Conservation (phyloP, 2,797 vertebrate genomes). For the Rhadinocentrus ornatus region DNA sequence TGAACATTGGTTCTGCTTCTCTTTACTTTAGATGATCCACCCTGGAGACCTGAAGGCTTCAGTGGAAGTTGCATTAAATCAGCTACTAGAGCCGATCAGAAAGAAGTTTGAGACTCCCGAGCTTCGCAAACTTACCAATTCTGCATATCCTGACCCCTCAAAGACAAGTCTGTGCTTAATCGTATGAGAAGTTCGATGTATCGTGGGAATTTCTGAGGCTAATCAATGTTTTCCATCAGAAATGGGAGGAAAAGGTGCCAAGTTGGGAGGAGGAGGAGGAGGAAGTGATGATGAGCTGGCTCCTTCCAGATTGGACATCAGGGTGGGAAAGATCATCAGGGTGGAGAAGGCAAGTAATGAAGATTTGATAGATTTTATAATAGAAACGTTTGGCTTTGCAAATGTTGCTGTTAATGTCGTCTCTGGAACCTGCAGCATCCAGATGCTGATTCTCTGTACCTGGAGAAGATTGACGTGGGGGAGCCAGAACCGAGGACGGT, state of each 20-base stretch:
- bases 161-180: constrained; percentile 88
- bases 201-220: background rate
- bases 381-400: background rate
- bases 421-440: constrained; percentile 85
- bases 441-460: constrained; percentile 91
- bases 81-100: constrained; percentile 93
- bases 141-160: constrained; percentile 87
- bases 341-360: constrained; percentile 89
- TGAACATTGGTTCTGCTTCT: constrained; percentile 2
- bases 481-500: constrained; percentile 92
- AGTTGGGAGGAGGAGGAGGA: constrained; percentile 76
- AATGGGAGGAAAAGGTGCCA: constrained; percentile 81
- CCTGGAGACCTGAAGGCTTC: constrained; percentile 97
- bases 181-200: rapidly evolving
- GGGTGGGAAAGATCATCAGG: constrained; percentile 91
- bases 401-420: background rate
- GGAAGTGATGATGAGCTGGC: constrained; percentile 84
- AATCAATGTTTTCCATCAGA: constrained; percentile 73
- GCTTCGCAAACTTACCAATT: constrained; percentile 87
- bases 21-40: constrained; percentile 85
- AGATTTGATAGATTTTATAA: background rate
- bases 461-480: constrained; percentile 94
- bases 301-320: constrained; percentile 93
- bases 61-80: constrained; percentile 91
- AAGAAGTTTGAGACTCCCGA: constrained; percentile 91